Percentiles rank a stretch among this genome's conserved stretches.
Conservation (phyloP, 2,113 vertebrate species). For the Thinocorus orbignyianus region DNA sequence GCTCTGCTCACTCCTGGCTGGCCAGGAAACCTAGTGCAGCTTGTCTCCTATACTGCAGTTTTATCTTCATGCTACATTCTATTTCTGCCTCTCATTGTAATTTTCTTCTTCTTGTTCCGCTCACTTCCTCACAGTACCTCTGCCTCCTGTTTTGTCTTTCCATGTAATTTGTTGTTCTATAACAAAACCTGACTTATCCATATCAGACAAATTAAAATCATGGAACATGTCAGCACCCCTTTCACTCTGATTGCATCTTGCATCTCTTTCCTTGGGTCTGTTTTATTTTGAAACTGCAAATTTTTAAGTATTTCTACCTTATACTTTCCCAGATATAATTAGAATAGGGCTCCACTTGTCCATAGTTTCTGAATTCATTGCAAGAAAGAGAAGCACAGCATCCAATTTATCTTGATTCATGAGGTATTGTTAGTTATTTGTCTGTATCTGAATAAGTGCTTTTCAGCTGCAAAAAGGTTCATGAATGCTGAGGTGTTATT, state of each 20-base stretch:
- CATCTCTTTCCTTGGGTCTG: neutral
- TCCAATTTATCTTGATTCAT: neutral
- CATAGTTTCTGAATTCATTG: neutral
- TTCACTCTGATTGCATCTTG: neutral
- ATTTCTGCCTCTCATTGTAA: neutral
- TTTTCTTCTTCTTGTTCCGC: neutral
- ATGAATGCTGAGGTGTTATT: neutral
- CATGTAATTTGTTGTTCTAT: neutral
- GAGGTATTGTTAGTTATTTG: neutral
- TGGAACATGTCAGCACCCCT: neutral
- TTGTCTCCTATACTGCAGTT: neutral
- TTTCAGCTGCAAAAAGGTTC: neutral
- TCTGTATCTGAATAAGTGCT: neutral
- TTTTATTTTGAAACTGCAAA: neutral
- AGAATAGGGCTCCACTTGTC: neutral
- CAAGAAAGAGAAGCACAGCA: neutral
- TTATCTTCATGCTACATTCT: neutral
- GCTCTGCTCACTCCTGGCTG: rapidly evolving
- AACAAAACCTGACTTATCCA: neutral
- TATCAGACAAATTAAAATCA: neutral
- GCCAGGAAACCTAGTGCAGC: neutral
- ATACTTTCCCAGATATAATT: neutral
- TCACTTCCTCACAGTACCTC: neutral
- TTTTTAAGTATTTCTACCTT: neutral
- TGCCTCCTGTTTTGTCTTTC: neutral